phyloP scores from a whole-genome alignment of 2,888 invertebrate species.

The Papilio gigon region DNA sequence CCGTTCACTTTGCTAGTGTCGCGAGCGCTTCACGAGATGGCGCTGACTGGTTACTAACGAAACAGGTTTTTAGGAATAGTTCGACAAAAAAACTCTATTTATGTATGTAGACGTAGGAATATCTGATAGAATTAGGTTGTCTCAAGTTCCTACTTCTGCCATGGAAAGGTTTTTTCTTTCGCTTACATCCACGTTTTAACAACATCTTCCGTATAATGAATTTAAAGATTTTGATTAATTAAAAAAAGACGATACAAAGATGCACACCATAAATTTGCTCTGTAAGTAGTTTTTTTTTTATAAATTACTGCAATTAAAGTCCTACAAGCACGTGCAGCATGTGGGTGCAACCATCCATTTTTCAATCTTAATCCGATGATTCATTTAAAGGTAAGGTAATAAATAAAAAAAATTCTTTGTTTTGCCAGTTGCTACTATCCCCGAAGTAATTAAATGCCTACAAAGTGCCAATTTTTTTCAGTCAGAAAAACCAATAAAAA shows the following conservation, averaged over 20 bases:
- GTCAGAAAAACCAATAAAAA: too few relatives aligned
- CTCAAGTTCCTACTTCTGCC: too few relatives aligned
- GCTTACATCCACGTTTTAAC: too few relatives aligned
- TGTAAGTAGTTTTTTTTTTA: not conserved
- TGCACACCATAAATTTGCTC: not conserved
- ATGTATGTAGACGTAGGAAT: too few relatives aligned
- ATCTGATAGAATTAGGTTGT: too few relatives aligned
- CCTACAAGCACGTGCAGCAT: not conserved
- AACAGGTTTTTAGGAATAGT: constrained; percentile 21
- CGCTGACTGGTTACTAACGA: constrained; percentile 35
- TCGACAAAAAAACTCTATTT: constrained; percentile 1
- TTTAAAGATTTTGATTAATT: too few relatives aligned
- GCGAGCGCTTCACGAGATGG: constrained; percentile 39
- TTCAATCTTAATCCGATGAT: not conserved
- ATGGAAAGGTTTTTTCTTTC: too few relatives aligned
- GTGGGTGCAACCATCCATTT: constrained; percentile 10
- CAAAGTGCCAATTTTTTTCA: too few relatives aligned
- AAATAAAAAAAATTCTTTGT: constrained; percentile 9
- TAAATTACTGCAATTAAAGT: not conserved
- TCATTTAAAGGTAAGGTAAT: not conserved
- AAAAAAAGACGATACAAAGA: not conserved
- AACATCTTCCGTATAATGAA: too few relatives aligned
- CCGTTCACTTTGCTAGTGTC: constrained; percentile 54
- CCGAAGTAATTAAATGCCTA: too few relatives aligned
- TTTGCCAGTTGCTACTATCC: not conserved